A percentile compares a stretch with the other conserved stretches of the same genome.
Conservation (phyloP, 2,113 vertebrate genomes). For the Lathamus discolor region DNA sequence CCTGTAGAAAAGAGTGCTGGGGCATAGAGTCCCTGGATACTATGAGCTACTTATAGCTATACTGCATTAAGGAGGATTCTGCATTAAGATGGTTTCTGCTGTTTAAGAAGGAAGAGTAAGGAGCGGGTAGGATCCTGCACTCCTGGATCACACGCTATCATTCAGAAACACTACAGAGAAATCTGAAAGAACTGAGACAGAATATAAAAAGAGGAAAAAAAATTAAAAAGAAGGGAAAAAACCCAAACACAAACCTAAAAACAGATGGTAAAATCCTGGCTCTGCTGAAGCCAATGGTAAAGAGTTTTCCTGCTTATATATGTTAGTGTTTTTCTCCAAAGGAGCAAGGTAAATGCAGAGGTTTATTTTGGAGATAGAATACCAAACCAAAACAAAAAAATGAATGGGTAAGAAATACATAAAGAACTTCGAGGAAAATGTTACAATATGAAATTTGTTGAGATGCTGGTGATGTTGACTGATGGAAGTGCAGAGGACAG, state of each 20-base stretch:
- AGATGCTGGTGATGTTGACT: not conserved
- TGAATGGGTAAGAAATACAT: not conserved
- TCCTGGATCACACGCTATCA: not conserved
- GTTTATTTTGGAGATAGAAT: not conserved
- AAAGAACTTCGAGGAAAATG: not conserved
- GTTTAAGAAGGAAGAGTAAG: not conserved
- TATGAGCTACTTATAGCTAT: not conserved
- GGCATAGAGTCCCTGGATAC: not conserved
- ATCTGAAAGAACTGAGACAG: not conserved
- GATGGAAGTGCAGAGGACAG: not conserved
- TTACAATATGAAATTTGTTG: not conserved
- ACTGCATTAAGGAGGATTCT: not conserved
- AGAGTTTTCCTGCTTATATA: not conserved
- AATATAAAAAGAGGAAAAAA: not conserved
- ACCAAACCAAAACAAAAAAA: not conserved
- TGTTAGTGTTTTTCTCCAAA: not conserved
- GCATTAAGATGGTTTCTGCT: not conserved
- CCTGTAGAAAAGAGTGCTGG: constrained; percentile 10
- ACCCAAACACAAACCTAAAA: not conserved
- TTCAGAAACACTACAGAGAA: not conserved
- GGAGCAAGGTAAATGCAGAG: not conserved
- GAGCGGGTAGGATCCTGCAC: not conserved
- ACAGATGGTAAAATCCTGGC: not conserved
- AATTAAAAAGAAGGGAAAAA: not conserved
- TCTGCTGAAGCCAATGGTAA: not conserved